Percentiles rank a stretch among this genome's conserved stretches.
These are phyloP conservation scores for Triplophysa dalaica DNA, from an alignment of 2,113 vertebrate species.

Conservation along the genomic window DNA sequence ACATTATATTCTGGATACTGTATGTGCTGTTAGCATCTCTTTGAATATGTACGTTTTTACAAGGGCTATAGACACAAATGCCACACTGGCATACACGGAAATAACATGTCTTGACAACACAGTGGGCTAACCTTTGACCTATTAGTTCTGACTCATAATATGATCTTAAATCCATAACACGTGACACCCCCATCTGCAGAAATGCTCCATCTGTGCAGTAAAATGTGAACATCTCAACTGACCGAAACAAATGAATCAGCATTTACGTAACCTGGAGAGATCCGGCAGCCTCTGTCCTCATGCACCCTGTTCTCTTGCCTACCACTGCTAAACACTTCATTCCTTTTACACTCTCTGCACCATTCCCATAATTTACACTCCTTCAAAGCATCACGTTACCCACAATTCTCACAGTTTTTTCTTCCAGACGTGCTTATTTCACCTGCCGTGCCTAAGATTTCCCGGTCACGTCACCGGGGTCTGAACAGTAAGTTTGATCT, in stretches of 20 bases:
- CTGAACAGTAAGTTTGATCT: constrained; percentile 39
- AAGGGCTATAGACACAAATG: no score
- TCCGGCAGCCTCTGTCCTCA: not conserved
- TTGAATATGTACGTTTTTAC: no score
- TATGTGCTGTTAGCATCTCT: no score
- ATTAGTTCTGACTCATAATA: not conserved
- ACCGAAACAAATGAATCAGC: constrained; percentile 6
- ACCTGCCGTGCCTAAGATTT: constrained; percentile 18
- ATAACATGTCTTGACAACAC: no score
- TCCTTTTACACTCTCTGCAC: constrained; percentile 23
- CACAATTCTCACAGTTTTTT: not conserved
- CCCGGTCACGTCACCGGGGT: constrained; percentile 30
- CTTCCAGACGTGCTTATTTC: not conserved
- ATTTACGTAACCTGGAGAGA: not conserved
- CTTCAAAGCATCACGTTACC: not conserved
- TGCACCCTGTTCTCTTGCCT: not conserved
- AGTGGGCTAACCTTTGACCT: no score
- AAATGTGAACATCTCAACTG: not conserved
- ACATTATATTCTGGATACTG: no score
- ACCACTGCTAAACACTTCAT: not conserved
- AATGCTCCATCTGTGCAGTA: not conserved
- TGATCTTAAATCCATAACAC: not conserved
- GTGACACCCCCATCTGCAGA: not conserved
- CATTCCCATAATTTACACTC: constrained; percentile 42
- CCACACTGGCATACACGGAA: no score